Evolutionary conservation across 2,797 vertebrate genomes (phyloP).

Genomic region (Falco rusticolus): DNA sequence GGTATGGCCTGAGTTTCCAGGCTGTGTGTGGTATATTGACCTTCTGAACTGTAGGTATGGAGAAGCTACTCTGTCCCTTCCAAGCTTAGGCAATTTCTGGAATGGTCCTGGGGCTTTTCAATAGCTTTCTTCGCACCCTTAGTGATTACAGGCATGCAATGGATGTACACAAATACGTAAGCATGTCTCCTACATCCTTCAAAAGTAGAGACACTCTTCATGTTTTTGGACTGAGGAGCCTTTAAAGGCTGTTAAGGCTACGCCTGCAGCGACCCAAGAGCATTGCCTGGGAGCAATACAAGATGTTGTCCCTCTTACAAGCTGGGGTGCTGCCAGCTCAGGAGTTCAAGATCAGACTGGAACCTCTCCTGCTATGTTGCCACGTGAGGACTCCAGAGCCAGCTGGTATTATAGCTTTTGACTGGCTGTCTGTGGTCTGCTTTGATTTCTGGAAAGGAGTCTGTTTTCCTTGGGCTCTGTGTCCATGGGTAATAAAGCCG

Average conservation of each 20-base stretch:
- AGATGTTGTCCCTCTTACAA: not conserved
- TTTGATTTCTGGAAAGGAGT: constrained; percentile 27
- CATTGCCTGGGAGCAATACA: not conserved
- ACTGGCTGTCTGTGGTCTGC: constrained; percentile 3
- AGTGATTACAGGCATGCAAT: no score
- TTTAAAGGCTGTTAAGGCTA: no score
- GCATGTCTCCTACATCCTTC: no score
- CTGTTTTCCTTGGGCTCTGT: constrained; percentile 51
- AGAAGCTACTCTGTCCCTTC: no score
- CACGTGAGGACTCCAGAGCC: not conserved
- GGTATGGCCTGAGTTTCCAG: constrained; percentile 18
- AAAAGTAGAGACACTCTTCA: no score
- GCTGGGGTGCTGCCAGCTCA: not conserved
- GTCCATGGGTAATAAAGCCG: constrained; percentile 24
- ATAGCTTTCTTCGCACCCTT: no score
- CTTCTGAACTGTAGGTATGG: no score
- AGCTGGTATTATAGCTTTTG: not conserved
- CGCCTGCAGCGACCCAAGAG: not conserved
- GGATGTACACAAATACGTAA: no score
- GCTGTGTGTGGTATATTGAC: no score
- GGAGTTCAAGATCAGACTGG: constrained; percentile 8
- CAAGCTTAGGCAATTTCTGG: no score
- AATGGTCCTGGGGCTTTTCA: no score
- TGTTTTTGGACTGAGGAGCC: no score
- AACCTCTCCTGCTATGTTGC: not conserved